Evolutionary conservation across 2,797 vertebrate species (phyloP).

Genomic region (Paguma larvata): DNA sequence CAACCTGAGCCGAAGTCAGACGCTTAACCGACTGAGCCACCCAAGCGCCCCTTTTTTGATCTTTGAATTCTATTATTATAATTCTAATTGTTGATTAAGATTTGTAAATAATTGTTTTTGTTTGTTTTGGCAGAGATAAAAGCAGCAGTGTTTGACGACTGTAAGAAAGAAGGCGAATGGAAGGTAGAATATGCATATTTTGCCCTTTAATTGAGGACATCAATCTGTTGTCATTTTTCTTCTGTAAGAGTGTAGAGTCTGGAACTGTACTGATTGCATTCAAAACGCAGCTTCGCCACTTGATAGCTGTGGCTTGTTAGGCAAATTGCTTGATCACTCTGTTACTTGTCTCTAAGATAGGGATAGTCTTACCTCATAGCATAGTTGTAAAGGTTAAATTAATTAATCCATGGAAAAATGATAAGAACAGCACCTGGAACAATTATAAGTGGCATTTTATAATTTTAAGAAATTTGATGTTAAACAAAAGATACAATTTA

Average conservation of each 20-base stretch:
- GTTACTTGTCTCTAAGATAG: background rate
- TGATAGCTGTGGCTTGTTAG: background rate
- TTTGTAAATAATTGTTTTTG: background rate
- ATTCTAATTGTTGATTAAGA: slow-evolving; percentile 51
- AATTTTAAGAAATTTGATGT: slow-evolving; percentile 69
- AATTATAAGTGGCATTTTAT: slow-evolving; percentile 8
- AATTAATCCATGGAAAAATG: slow-evolving; percentile 27
- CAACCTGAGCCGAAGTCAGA: too few relatives aligned
- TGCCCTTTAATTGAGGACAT: background rate
- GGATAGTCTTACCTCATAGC: background rate
- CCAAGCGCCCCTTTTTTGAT: background rate
- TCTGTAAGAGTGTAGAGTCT: background rate
- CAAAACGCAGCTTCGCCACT: background rate
- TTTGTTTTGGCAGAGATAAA: slow-evolving; percentile 91
- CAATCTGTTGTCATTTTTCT: background rate
- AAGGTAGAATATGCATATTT: slow-evolving; percentile 90
- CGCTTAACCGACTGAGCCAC: too few relatives aligned
- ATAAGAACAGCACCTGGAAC: background rate
- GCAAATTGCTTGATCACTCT: background rate
- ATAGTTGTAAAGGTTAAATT: background rate
- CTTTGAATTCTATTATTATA: background rate
- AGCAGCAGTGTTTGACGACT: slow-evolving; percentile 94
- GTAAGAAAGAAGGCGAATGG: slow-evolving; percentile 95
- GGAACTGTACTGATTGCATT: background rate
- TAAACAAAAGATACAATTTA: slow-evolving; percentile 12